Conservation (phyloP, 2,113 vertebrate species). For the Gasterosteus aculeatus region DNA sequence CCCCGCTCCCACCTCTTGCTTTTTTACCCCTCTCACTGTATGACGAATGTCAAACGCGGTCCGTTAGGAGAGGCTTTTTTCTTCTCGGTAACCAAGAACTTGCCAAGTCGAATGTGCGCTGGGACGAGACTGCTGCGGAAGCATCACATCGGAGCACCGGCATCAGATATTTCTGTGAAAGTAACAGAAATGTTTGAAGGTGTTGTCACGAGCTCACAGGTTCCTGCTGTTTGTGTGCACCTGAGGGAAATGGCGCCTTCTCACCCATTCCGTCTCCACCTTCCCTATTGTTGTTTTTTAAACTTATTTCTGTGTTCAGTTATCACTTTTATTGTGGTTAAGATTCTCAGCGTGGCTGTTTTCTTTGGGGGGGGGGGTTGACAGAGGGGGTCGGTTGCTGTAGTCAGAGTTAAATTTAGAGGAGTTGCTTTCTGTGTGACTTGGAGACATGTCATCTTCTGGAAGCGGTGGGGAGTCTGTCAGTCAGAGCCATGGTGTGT, state of each 20-base stretch:
- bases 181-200: constrained; percentile 82
- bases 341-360: constrained; percentile 72
- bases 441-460: constrained; percentile 79
- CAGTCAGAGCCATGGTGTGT: constrained; percentile 79
- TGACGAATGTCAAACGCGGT: constrained; percentile 81
- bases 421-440: constrained; percentile 75
- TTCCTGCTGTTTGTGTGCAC: constrained; percentile 76
- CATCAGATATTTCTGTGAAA: constrained; percentile 81
- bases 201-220: constrained; percentile 82
- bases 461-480: constrained; percentile 79
- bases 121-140: constrained; percentile 73
- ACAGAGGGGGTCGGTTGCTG: constrained; percentile 75
- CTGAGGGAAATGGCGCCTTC: constrained; percentile 75
- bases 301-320: constrained; percentile 79
- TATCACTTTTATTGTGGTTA: constrained; percentile 77
- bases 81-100: constrained; percentile 65
- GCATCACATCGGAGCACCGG: constrained; percentile 74
- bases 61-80: constrained; percentile 64
- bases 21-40: constrained; percentile 49
- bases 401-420: constrained; percentile 81
- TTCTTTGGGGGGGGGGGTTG: constrained; percentile 70
- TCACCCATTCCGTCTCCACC: constrained; percentile 75
- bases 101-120: constrained; percentile 72
- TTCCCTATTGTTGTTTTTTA: constrained; percentile 75
- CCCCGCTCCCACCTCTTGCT: constrained; percentile 52